These are phyloP conservation scores for Hafferia zeledoni DNA, from an alignment of 2,797 vertebrate species.

Conservation along the genomic window DNA sequence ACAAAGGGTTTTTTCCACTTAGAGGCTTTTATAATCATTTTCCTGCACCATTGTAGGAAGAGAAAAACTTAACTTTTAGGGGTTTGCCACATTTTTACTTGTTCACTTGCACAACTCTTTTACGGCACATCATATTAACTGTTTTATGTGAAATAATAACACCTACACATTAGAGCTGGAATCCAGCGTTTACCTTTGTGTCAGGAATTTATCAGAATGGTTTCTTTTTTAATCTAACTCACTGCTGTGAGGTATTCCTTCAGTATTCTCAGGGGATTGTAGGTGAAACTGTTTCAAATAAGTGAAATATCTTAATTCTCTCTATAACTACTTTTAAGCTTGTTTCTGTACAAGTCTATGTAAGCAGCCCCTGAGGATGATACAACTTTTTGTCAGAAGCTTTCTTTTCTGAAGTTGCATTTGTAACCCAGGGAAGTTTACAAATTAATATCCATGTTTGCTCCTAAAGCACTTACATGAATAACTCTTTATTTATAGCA, in stretches of 20 bases:
- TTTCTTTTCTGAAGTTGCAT: background rate
- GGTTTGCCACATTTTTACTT: background rate
- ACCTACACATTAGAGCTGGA: background rate
- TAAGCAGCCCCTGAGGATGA: background rate
- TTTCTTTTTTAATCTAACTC: background rate
- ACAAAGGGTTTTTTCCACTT: background rate
- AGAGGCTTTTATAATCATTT: background rate
- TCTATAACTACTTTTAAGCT: background rate
- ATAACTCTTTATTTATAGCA: background rate
- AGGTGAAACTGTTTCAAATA: background rate
- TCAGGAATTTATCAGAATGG: background rate
- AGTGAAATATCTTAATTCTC: background rate
- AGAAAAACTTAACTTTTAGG: background rate
- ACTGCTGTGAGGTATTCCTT: background rate
- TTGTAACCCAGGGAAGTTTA: background rate
- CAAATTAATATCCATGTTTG: background rate
- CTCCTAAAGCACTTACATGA: background rate
- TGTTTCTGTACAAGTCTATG: background rate
- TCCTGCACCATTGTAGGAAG: background rate
- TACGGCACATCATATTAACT: background rate
- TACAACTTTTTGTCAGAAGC: background rate
- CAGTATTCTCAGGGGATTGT: background rate
- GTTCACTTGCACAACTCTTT: background rate
- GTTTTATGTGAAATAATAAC: background rate
- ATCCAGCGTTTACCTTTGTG: background rate